Conservation (phyloP, 1,140 invertebrate genomes). For the Coenobita brevimanus region DNA sequence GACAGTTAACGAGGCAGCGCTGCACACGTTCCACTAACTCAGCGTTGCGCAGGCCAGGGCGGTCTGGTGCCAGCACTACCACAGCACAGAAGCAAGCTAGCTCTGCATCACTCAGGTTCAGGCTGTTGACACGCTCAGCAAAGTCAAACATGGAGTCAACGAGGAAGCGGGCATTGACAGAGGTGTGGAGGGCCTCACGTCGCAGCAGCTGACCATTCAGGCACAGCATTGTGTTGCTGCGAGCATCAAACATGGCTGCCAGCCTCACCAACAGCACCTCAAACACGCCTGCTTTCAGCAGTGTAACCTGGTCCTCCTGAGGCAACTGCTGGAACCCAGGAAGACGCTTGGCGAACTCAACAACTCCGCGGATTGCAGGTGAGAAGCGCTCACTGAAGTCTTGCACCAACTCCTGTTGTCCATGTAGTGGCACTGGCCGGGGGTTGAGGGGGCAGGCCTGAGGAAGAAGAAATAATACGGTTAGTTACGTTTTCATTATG, state of each 20-base stretch:
- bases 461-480: conserved; percentile 24
- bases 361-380: conserved; percentile 95
- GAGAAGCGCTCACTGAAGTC: conserved; percentile 92
- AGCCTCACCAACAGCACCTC: conserved; percentile 93
- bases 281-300: conserved; percentile 96
- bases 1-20: conserved; percentile 86
- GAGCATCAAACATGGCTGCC: conserved; percentile 91
- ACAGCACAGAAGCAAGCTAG: conserved; percentile 95
- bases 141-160: conserved; percentile 98
- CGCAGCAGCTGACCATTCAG: conserved; percentile 93
- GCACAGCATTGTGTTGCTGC: conserved; percentile 82
- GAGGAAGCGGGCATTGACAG: conserved; percentile 92
- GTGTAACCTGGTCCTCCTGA: conserved; percentile 96
- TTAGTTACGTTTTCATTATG: neutral
- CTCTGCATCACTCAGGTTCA: conserved; percentile 92
- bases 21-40: conserved; percentile 95
- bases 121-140: conserved; percentile 92
- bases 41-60: conserved; percentile 91
- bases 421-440: conserved; percentile 85
- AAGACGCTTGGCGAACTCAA: conserved; percentile 97
- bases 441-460: conserved; percentile 96
- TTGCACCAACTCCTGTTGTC: conserved; percentile 77
- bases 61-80: conserved; percentile 92
- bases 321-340: conserved; percentile 95
- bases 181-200: conserved; percentile 86